These are phyloP conservation scores for Platycnemis pennipes DNA, from an alignment of 2,888 invertebrate genomes.

Conservation along the genomic window DNA sequence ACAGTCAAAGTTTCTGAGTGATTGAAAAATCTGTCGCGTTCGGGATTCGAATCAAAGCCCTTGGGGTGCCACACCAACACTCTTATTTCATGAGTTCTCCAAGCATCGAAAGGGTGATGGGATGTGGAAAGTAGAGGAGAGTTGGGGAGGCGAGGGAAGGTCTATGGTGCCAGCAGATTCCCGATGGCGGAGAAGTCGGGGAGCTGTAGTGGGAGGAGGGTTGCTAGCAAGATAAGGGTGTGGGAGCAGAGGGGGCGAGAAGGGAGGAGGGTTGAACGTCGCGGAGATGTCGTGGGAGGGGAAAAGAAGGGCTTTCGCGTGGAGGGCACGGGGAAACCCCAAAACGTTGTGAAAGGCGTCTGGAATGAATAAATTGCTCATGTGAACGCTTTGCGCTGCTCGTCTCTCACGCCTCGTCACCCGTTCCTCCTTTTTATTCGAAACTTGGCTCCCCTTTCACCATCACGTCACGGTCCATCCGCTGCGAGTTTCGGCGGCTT, in stretches of 20 bases:
- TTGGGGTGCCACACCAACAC: too few species aligned
- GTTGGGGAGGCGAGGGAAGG: too few species aligned
- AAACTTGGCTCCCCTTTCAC: background rate
- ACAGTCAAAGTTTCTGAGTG: too few species aligned
- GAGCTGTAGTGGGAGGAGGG: too few species aligned
- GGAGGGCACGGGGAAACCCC: background rate
- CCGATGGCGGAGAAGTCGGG: too few species aligned
- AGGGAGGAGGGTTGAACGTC: background rate
- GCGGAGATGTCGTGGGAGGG: background rate
- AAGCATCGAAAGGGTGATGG: too few species aligned
- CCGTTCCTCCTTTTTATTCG: background rate
- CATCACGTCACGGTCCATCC: background rate
- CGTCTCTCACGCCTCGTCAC: slow-evolving; percentile 9
- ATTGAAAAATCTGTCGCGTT: too few species aligned
- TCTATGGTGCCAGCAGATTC: too few species aligned
- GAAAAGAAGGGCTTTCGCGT: background rate
- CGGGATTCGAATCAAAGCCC: too few species aligned
- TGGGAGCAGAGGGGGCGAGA: background rate
- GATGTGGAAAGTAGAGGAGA: too few species aligned
- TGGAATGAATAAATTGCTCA: slow-evolving; percentile 21
- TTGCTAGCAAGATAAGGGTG: background rate
- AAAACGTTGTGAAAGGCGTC: background rate
- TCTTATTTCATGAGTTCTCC: too few species aligned
- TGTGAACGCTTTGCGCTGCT: background rate
- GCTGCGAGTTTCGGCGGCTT: background rate